These are phyloP conservation scores for Tetragnatha versicolor DNA, from an alignment of 1,140 invertebrate species.

Conservation along the genomic window DNA sequence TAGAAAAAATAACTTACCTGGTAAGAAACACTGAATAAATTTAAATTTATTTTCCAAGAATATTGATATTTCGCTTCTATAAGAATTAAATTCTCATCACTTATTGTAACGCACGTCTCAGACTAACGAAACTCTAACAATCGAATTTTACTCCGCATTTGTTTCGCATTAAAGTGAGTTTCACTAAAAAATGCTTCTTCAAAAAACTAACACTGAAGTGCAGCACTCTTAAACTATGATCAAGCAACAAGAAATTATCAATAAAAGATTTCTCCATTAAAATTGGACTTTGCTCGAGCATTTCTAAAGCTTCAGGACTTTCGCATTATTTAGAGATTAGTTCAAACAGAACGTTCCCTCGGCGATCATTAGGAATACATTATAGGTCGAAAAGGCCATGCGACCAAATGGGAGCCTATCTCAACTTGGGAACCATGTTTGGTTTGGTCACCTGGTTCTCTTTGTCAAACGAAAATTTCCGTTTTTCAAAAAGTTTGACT, in stretches of 20 bases:
- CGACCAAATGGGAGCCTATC: not conserved
- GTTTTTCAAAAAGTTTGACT: not conserved
- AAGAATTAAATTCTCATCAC: no score
- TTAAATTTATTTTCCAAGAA: no score
- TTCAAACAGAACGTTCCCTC: conserved; percentile 16
- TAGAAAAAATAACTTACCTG: no score
- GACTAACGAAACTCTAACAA: not conserved
- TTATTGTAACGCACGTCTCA: not conserved
- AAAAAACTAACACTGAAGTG: not conserved
- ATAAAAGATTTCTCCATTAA: conserved; percentile 1
- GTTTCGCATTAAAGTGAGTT: not conserved
- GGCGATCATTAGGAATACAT: conserved; percentile 29
- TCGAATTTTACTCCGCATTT: not conserved
- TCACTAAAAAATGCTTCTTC: not conserved
- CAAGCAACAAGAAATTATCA: not conserved
- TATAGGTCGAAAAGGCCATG: not conserved
- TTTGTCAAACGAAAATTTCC: not conserved
- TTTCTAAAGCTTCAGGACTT: not conserved
- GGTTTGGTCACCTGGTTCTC: conserved; percentile 6
- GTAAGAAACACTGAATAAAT: no score
- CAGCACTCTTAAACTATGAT: not conserved
- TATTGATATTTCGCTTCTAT: no score
- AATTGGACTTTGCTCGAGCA: not conserved
- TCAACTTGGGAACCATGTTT: conserved; percentile 3
- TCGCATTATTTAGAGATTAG: conserved; percentile 15